Conservation (phyloP, 1,140 invertebrate species). For the Gerris buenoi region DNA sequence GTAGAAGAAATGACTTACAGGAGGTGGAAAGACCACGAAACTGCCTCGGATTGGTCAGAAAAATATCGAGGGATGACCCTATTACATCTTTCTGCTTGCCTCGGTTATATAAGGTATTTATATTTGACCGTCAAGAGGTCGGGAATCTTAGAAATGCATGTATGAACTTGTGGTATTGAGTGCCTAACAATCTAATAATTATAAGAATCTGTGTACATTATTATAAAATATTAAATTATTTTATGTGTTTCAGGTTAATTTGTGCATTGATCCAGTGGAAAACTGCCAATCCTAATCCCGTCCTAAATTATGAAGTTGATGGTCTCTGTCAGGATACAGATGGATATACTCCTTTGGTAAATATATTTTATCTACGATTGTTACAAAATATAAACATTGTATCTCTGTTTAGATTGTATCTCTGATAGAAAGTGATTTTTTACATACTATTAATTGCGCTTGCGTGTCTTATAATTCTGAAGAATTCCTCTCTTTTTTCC, state of each 20-base stretch:
- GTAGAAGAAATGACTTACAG: constrained; percentile 52
- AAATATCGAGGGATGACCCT: constrained; percentile 57
- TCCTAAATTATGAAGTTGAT: constrained; percentile 81
- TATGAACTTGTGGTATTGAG: too few relatives aligned
- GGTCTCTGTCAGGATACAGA: constrained; percentile 72
- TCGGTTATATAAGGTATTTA: constrained; percentile 61
- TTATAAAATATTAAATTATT: neutral
- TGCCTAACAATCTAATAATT: neutral
- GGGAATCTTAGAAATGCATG: too few relatives aligned
- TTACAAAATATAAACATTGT: too few relatives aligned
- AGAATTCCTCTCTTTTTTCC: too few relatives aligned
- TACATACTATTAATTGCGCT: too few relatives aligned
- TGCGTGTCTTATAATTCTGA: too few relatives aligned
- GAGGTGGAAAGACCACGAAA: constrained; percentile 21
- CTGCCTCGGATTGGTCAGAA: constrained; percentile 23
- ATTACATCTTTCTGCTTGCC: constrained; percentile 72
- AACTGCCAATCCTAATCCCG: constrained; percentile 67
- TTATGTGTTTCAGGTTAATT: constrained; percentile 40
- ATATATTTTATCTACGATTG: too few relatives aligned
- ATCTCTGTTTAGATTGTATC: too few relatives aligned
- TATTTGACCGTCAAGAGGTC: too few relatives aligned
- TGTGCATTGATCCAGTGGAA: constrained; percentile 74
- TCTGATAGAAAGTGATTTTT: too few relatives aligned
- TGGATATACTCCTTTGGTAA: constrained; percentile 75
- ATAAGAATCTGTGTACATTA: neutral